phyloP scores from a whole-genome alignment of 2,888 invertebrate species.

The Epistrophe eligans region DNA sequence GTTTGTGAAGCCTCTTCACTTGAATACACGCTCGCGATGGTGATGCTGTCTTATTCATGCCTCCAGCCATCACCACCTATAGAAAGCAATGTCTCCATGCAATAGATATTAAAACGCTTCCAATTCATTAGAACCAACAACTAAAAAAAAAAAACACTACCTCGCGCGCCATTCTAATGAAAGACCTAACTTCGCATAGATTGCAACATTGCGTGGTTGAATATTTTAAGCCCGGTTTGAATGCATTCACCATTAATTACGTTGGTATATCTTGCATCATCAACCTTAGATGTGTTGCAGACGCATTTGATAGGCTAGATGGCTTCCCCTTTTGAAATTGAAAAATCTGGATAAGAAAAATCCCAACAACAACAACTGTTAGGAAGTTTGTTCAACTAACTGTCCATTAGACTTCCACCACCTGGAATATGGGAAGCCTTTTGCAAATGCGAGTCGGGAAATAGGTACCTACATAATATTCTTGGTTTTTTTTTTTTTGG shows the following conservation, averaged over 20 bases:
- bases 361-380: slow-evolving; percentile 40
- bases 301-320: slow-evolving; percentile 55
- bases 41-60: slow-evolving; percentile 1
- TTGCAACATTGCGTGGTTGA: slow-evolving; percentile 52
- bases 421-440: slow-evolving; percentile 44
- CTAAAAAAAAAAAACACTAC: slow-evolving; percentile 37
- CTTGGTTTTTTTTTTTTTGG: not conserved
- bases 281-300: slow-evolving; percentile 19
- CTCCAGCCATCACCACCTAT: slow-evolving; percentile 7
- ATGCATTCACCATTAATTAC: slow-evolving; percentile 67
- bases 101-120: slow-evolving; percentile 37
- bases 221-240: slow-evolving; percentile 52
- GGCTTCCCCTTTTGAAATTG: slow-evolving; percentile 57
- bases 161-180: slow-evolving; percentile 53
- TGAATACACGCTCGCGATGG: not conserved
- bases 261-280: slow-evolving; percentile 1
- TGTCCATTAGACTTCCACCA: slow-evolving; percentile 60
- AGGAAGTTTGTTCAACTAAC: slow-evolving; percentile 71
- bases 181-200: slow-evolving; percentile 38
- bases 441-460: slow-evolving; percentile 2
- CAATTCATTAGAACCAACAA: slow-evolving; percentile 63
- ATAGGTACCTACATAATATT: not conserved
- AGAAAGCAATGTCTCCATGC: slow-evolving; percentile 1
- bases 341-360: slow-evolving; percentile 51
- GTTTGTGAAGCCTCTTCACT: slow-evolving; percentile 33